A percentile compares a stretch with the other conserved stretches of the same genome.
phyloP scores from a whole-genome alignment of 2,797 vertebrate genomes.

The Strix occidentalis region DNA sequence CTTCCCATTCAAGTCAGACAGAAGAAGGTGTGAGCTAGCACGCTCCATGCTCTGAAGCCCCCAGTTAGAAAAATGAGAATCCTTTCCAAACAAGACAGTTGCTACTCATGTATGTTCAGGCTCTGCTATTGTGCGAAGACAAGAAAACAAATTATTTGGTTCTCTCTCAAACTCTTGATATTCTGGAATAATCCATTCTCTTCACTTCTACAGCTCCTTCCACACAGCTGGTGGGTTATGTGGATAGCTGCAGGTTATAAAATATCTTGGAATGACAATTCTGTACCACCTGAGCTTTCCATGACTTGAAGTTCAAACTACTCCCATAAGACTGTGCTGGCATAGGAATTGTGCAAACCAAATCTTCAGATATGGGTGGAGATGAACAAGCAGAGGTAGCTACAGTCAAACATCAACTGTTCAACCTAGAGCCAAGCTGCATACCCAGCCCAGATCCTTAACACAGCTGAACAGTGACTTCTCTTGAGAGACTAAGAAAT shows the following conservation, averaged over 20 bases:
- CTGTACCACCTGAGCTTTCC: background rate
- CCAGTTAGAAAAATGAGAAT: background rate
- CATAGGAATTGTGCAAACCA: background rate
- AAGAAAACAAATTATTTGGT: background rate
- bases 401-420: background rate
- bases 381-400: background rate
- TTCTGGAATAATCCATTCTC: constrained; percentile 26
- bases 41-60: background rate
- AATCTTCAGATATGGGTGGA: background rate
- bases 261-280: constrained; percentile 6
- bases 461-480: background rate
- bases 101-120: background rate
- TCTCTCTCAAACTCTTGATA: background rate
- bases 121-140: background rate
- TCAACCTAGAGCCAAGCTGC: background rate
- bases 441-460: background rate
- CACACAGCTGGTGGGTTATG: background rate
- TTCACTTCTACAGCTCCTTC: background rate
- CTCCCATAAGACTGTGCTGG: background rate
- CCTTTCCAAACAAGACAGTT: background rate
- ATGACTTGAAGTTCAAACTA: background rate
- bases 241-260: background rate
- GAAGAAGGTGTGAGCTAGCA: background rate
- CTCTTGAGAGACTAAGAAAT: background rate
- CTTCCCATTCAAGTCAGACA: background rate